phyloP scores from a whole-genome alignment of 2,888 invertebrate genomes.

The Tanytarsus gracilentus region DNA sequence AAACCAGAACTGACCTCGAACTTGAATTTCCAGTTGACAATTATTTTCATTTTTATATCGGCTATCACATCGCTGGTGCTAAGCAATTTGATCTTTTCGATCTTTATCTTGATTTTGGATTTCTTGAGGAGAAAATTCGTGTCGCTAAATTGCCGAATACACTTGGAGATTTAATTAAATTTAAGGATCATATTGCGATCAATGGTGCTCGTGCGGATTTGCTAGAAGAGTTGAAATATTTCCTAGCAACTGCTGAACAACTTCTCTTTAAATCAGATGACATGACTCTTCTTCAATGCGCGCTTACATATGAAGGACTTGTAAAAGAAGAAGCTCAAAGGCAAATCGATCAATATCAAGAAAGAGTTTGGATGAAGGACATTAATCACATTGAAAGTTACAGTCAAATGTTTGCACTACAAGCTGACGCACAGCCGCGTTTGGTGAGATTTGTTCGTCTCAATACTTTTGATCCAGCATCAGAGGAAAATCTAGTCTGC shows the following conservation, averaged over 20 bases:
- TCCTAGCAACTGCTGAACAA: conserved; percentile 40
- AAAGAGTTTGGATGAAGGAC: conserved; percentile 22
- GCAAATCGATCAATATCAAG: conserved; percentile 35
- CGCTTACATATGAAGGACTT: conserved; percentile 35
- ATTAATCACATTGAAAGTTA: conserved; percentile 37
- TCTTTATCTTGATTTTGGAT: conserved; percentile 42
- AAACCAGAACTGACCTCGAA: conserved; percentile 34
- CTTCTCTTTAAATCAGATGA: conserved; percentile 37
- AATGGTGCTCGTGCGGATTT: conserved; percentile 30
- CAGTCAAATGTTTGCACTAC: conserved; percentile 39
- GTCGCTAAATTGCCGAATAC: conserved; percentile 37
- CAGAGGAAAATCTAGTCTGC: conserved; percentile 6
- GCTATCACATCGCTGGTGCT: conserved; percentile 37
- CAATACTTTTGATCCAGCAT: too few species aligned
- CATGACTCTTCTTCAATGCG: conserved; percentile 38
- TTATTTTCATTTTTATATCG: conserved; percentile 41
- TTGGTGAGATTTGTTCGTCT: conserved; percentile 36
- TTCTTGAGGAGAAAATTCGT: conserved; percentile 41
- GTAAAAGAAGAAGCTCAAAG: conserved; percentile 37
- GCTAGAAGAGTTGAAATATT: conserved; percentile 35
- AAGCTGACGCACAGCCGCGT: conserved; percentile 35
- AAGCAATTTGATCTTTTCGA: conserved; percentile 35
- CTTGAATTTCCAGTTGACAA: conserved; percentile 35
- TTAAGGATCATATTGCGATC: conserved; percentile 35
- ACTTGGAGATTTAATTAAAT: conserved; percentile 37